Evolutionary conservation across 2,113 vertebrate genomes (phyloP), one percentile per base, ranked within the genome.

Genomic region (Chrysochloris asiatica): DNA sequence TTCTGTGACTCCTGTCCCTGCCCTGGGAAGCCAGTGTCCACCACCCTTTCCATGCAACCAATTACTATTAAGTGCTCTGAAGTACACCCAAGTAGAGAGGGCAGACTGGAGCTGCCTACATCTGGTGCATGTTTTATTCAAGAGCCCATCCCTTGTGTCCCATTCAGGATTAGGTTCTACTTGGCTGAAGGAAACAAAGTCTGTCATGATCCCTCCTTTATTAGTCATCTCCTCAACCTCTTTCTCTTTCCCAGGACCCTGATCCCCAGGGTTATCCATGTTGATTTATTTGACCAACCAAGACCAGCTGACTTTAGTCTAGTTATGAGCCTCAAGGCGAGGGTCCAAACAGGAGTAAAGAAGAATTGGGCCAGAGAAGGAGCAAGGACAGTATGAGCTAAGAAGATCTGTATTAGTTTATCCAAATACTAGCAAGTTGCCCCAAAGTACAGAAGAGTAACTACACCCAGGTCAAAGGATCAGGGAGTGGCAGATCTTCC

Each of bases 221-320:
- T 93, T 83, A 84, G 90, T 88, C 91, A 95, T 69, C 80, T 63
- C 36, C 67, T 90, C 0, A 30, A 88, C 77, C 75, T 89, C 83
- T 79, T 67, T 90, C 76, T 33, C 61, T 89, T 95, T 95, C 92
- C 80, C 95, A 96, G 89, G 91, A 94, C 84, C 92, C 65, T 2
- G 3, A 45, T 50, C 52, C 69, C 92, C 45, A 28, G 52, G 48
- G 77, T 59, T 26, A 69, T 86, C 71, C 73, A 24, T 63, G 22
- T 7, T 0, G 69, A 83, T 92, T 71, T 93, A 72, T 84, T 76
- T 50, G 83, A 92, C 67, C 73, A 75, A 59, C 72, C 14, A 54
- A 28, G 12, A n/a, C 56, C 93, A 94, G 88, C 83, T 88, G 86
- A 91, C 76, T 92, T 52, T 14, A 48, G 30, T n/a, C 90, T 90